These are phyloP conservation scores for Archegozetes longisetosus DNA, from an alignment of 1,140 invertebrate genomes.

Conservation along the genomic window DNA sequence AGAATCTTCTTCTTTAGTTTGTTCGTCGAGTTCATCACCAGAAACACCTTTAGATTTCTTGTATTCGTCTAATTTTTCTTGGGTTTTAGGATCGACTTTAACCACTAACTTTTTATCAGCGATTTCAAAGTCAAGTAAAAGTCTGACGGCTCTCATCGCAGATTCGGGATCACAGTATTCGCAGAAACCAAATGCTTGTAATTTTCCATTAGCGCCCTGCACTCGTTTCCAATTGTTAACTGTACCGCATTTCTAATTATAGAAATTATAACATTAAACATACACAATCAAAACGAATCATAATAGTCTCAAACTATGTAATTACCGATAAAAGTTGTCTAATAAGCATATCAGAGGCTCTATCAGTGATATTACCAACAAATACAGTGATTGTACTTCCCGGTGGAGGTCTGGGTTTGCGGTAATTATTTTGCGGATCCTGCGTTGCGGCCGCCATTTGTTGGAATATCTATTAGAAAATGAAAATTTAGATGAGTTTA, in stretches of 20 bases:
- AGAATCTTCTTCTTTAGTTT: conserved; percentile 42
- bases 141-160: conserved; percentile 74
- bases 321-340: conserved; percentile 60
- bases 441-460: not conserved
- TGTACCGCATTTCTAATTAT: conserved; percentile 51
- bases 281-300: not conserved
- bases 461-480: not conserved
- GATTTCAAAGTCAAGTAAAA: conserved; percentile 84
- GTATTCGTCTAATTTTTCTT: conserved; percentile 80
- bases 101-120: conserved; percentile 85
- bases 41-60: conserved; percentile 25
- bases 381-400: conserved; percentile 92
- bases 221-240: conserved; percentile 94
- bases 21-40: conserved; percentile 62
- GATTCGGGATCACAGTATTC: conserved; percentile 88
- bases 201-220: conserved; percentile 51
- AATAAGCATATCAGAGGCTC: conserved; percentile 86
- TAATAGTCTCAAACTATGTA: no score
- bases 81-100: conserved; percentile 95
- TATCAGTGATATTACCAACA: conserved; percentile 92
- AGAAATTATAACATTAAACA: not conserved
- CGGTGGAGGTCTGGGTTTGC: conserved; percentile 12
- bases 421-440: not conserved
- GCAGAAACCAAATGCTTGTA: conserved; percentile 90
- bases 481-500: not conserved